Evolutionary conservation across 2,113 vertebrate species (phyloP), one percentile per base, ranked within the genome.

Genomic region (Istiophorus platypterus): DNA sequence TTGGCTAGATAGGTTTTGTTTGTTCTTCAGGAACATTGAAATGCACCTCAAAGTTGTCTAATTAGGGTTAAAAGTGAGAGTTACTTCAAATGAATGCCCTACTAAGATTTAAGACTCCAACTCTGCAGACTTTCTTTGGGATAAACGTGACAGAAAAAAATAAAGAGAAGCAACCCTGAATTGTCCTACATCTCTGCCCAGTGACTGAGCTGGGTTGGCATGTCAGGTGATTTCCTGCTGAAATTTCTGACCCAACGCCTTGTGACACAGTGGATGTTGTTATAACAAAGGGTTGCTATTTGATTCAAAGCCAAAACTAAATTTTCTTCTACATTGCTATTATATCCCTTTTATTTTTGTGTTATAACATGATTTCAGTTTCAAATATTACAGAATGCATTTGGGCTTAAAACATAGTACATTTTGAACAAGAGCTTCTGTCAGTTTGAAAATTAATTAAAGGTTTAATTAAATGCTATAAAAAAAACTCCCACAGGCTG

Each of bases 181-280:
- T 6, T 17, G 41, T 5, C 47, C 37, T 14, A 1, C 54, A 39
- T 52, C 17, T 47, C 34, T 61, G 34, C 56, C 24, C 59, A 27
- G 22, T 34, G 9, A 54, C 34, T 41, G 67, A 65, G 34, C 29
- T n/a, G 20, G 2, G 77, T 31, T n/a, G 26, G 26, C 37, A 68
- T 24, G 73, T 64, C 54, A 74, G 57, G 20, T 39, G 69, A 84
- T 69, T 84, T 80, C 71, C 64, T 74, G 64, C 57, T 57, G 47
- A 73, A 54, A 49, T 49, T 68, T 45, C 54, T 54, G 20, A 71
- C 66, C 61, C 8, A n/a, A 2, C 17, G 67, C 67, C 67, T 61
- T 2, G 10, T 61, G 27, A 72, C 68, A 24, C n/a, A 57, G 29
- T 5, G 62, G 56, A 29, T 80, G 62, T 77, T 77, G 37, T 59